Evolutionary conservation across 2,797 vertebrate genomes (phyloP).

Genomic region (Odontamblyopus rebecca): DNA sequence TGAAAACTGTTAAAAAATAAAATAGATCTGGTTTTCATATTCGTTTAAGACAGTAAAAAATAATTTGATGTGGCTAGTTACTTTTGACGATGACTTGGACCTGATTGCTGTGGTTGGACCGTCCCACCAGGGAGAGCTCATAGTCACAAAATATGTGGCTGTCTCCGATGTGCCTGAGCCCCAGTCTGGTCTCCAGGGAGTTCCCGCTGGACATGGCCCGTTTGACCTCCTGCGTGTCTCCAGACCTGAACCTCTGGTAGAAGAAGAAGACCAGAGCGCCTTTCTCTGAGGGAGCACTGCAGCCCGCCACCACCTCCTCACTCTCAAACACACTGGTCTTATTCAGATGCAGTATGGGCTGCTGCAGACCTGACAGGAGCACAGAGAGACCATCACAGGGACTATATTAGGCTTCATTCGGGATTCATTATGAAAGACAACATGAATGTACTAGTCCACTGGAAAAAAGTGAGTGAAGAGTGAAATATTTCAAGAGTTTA

Average conservation of each 20-base stretch:
- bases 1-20: too few relatives aligned
- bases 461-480: too few relatives aligned
- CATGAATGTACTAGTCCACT: too few relatives aligned
- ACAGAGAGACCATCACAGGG: neutral
- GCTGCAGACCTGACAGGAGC: conserved; percentile 65
- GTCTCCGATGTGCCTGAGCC: conserved; percentile 31
- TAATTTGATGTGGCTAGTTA: conserved; percentile 16
- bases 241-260: conserved; percentile 27
- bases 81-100: conserved; percentile 60
- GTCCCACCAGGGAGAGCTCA: conserved; percentile 31
- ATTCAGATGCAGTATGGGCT: conserved; percentile 54
- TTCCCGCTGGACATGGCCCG: conserved; percentile 9
- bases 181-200: conserved; percentile 35
- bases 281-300: conserved; percentile 69
- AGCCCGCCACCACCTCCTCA: conserved; percentile 59
- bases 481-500: too few relatives aligned
- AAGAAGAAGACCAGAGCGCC: conserved; percentile 61
- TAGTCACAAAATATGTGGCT: conserved; percentile 65
- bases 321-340: conserved; percentile 36
- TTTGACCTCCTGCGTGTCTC: conserved; percentile 28
- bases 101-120: conserved; percentile 61
- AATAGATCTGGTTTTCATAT: too few relatives aligned
- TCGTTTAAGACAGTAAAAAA: too few relatives aligned
- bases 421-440: neutral
- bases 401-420: too few relatives aligned